A percentile compares a stretch with the other conserved stretches of the same genome.
Evolutionary conservation across 2,797 vertebrate genomes (phyloP).

Genomic region (Muscicapa comitata): DNA sequence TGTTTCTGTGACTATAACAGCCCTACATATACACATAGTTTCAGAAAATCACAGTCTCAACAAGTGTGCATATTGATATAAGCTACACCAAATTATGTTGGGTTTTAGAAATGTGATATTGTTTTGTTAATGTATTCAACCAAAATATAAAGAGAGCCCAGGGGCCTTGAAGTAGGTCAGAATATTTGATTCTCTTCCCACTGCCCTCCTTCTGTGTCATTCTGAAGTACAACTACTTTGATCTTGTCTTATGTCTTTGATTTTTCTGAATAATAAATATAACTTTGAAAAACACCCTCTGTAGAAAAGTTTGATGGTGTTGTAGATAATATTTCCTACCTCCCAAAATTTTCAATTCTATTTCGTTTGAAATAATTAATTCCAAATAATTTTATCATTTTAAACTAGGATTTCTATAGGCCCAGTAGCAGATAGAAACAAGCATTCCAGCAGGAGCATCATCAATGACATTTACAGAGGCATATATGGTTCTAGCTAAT

Average conservation of each 20-base stretch:
- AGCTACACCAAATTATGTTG: neutral
- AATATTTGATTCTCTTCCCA: slow-evolving; percentile 4
- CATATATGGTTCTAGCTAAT: neutral
- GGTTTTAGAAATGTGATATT: neutral
- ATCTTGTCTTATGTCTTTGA: slow-evolving; percentile 25
- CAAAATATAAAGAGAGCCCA: neutral
- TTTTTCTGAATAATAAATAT: slow-evolving; percentile 39
- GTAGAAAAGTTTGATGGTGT: neutral
- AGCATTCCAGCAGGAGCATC: neutral
- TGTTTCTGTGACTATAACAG: neutral
- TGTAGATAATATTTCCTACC: neutral
- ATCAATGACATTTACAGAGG: neutral
- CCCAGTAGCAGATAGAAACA: neutral
- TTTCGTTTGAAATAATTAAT: neutral
- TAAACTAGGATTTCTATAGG: neutral
- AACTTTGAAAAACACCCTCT: slow-evolving; percentile 7
- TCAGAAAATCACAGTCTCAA: neutral
- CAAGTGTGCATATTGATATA: neutral
- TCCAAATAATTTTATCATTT: neutral
- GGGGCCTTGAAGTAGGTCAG: slow-evolving; percentile 43
- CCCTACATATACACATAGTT: neutral
- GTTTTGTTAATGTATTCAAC: neutral
- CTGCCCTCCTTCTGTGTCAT: neutral
- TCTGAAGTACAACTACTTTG: slow-evolving; percentile 29
- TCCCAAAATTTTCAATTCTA: neutral